Evolutionary conservation across 2,797 vertebrate species (phyloP).

Genomic region (Macroramphosus scolopax): DNA sequence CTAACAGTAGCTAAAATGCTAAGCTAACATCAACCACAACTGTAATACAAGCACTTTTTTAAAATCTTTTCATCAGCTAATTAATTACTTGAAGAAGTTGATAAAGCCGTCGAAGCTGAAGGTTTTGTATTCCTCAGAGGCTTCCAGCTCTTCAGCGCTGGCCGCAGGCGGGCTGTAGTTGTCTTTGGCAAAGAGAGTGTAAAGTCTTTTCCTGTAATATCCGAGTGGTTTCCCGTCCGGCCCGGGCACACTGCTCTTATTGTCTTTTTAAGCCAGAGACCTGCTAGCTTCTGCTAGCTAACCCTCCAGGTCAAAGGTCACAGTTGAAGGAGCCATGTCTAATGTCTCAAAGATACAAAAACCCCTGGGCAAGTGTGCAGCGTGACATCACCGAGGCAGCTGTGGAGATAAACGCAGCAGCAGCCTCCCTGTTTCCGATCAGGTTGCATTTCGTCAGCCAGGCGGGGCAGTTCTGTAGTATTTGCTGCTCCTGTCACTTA

Average conservation of each 20-base stretch:
- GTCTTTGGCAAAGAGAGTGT: not conserved
- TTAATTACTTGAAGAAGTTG: too few relatives aligned
- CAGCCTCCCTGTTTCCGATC: constrained; percentile 57
- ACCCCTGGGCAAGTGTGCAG: constrained; percentile 44
- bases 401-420: constrained; percentile 46
- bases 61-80: too few relatives aligned
- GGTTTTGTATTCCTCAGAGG: too few relatives aligned
- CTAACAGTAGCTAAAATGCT: too few relatives aligned
- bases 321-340: constrained; percentile 22
- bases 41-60: too few relatives aligned
- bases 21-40: too few relatives aligned
- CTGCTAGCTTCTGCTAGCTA: constrained; percentile 21
- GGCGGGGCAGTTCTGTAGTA: constrained; percentile 53
- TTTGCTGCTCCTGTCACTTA: constrained; percentile 52
- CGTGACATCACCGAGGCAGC: constrained; percentile 70
- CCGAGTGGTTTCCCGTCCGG: constrained; percentile 5
- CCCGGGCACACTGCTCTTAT: constrained; percentile 3
- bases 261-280: constrained; percentile 24
- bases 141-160: too few relatives aligned
- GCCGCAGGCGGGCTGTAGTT: too few relatives aligned
- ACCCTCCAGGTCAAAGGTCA: constrained; percentile 44
- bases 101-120: too few relatives aligned
- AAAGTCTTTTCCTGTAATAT: constrained; percentile 1
- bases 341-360: constrained; percentile 55
- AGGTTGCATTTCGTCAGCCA: constrained; percentile 48